phyloP scores from a whole-genome alignment of 2,113 vertebrate genomes.

The Salvator merianae region DNA sequence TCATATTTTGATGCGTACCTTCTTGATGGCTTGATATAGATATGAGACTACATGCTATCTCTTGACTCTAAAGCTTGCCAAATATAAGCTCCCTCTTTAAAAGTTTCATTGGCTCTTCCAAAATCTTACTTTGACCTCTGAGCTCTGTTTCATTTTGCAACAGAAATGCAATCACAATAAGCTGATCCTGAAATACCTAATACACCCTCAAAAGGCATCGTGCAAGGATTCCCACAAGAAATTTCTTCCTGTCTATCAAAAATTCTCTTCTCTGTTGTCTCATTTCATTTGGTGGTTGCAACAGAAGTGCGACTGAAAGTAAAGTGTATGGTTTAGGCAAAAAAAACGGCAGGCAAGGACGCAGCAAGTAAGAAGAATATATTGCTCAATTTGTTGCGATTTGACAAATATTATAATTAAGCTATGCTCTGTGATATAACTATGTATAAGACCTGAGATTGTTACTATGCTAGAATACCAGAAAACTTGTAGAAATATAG shows the following conservation, averaged over 20 bases:
- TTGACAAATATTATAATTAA: neutral
- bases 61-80: neutral
- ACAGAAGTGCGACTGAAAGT: neutral
- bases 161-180: neutral
- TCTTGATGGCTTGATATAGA: neutral
- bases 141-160: neutral
- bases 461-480: no score
- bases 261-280: neutral
- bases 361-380: neutral
- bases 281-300: neutral
- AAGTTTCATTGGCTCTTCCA: neutral
- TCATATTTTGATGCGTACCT: neutral
- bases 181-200: neutral
- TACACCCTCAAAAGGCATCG: neutral
- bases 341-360: no score
- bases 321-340: neutral
- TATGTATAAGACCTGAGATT: neutral
- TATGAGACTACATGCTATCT: neutral
- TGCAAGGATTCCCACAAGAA: neutral
- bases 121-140: neutral
- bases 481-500: no score
- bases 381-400: neutral
- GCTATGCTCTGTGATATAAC: neutral
- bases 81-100: neutral
- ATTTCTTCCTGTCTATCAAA: neutral